Evolutionary conservation across 2,113 vertebrate genomes (phyloP).

Genomic region (Labeo catla): DNA sequence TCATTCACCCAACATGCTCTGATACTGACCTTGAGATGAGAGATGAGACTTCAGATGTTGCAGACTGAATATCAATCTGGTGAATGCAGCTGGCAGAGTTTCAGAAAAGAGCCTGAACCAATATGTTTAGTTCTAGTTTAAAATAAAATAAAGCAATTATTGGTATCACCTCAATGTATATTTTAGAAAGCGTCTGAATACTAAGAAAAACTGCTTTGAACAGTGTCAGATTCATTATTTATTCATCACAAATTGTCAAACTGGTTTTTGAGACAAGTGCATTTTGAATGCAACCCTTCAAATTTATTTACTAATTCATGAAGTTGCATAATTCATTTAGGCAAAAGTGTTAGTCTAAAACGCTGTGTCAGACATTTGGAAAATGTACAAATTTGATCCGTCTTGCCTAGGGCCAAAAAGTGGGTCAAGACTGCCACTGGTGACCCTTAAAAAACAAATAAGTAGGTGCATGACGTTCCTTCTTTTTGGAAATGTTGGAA

Average conservation of each 20-base stretch:
- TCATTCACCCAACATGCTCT: conserved; percentile 26
- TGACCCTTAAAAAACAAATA: not conserved
- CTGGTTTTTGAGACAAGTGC: not conserved
- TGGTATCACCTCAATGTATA: not conserved
- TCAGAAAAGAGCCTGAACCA: not conserved
- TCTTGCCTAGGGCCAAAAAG: not conserved
- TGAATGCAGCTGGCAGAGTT: not conserved
- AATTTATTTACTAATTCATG: not conserved
- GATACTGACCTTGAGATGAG: not conserved
- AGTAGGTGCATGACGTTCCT: not conserved
- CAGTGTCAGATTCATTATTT: not conserved
- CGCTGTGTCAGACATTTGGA: not conserved
- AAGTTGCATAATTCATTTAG: not conserved
- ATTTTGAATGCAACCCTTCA: not conserved
- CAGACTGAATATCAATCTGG: conserved; percentile 15
- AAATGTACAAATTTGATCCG: not conserved
- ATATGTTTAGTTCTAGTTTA: not conserved
- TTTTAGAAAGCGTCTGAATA: not conserved
- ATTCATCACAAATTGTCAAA: not conserved
- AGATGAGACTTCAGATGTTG: not conserved
- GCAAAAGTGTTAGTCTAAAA: not conserved
- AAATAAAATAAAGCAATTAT: not conserved
- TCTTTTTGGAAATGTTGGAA: not conserved
- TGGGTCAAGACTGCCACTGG: not conserved
- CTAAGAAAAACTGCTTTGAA: not conserved